Evolutionary conservation across 1,140 invertebrate species (phyloP).

Genomic region (Rhynchophorus ferrugineus): DNA sequence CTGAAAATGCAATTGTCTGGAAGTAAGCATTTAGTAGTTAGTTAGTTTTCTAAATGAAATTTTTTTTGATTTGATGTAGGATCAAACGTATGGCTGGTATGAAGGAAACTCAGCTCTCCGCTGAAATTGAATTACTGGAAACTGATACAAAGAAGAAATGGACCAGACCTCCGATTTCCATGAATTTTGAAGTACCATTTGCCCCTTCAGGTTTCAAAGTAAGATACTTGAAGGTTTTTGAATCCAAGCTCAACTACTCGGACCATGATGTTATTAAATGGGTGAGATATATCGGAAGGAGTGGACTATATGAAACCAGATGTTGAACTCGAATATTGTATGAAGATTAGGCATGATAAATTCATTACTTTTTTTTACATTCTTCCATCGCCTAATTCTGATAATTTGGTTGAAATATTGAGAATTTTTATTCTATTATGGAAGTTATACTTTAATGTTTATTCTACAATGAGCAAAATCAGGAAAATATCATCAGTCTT

Average conservation of each 20-base stretch:
- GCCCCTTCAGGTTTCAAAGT: constrained; percentile 99
- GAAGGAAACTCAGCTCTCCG: constrained; percentile 99
- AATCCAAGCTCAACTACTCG: constrained; percentile 98
- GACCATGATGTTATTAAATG: constrained; percentile 99
- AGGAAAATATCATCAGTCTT: no score
- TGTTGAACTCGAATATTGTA: constrained; percentile 59
- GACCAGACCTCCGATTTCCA: constrained; percentile 99
- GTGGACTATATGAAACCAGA: constrained; percentile 97
- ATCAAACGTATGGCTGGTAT: constrained; percentile 99
- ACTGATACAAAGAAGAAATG: constrained; percentile 99
- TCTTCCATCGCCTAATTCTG: no score
- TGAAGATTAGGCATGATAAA: not conserved
- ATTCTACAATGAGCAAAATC: no score
- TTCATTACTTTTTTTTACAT: no score
- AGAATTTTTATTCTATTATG: no score
- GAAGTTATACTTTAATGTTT: no score
- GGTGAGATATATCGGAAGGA: constrained; percentile 98
- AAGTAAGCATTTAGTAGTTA: constrained; percentile 64
- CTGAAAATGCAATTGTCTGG: constrained; percentile 99
- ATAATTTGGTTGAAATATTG: no score
- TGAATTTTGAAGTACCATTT: constrained; percentile 99
- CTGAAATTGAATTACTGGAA: constrained; percentile 98
- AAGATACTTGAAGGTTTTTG: constrained; percentile 98
- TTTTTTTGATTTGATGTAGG: constrained; percentile 44
- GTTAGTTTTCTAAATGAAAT: not conserved